These are phyloP conservation scores for Tamias sibiricus DNA, from an alignment of 2,113 vertebrate genomes.

Conservation along the genomic window DNA sequence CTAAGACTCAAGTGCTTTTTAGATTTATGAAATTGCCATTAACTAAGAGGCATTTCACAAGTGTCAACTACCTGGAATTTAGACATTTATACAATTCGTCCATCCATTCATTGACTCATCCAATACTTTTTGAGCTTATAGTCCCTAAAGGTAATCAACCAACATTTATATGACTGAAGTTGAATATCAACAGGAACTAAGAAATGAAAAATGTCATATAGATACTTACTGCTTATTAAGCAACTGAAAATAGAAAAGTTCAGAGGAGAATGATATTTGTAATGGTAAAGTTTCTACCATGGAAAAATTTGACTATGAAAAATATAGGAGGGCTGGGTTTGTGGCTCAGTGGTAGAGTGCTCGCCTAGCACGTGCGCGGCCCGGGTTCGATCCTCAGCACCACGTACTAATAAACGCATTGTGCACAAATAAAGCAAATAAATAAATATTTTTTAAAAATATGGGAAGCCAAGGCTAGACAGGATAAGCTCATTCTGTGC, in stretches of 20 bases:
- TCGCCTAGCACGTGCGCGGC: too few species aligned
- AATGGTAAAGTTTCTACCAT: background rate
- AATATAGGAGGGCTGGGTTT: too few species aligned
- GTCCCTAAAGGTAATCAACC: background rate
- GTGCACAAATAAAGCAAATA: too few species aligned
- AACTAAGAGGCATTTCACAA: background rate
- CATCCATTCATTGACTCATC: background rate
- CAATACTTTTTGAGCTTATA: background rate
- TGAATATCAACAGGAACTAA: slow-evolving; percentile 21
- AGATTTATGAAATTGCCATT: background rate
- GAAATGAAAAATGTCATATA: background rate
- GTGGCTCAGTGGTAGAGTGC: too few species aligned
- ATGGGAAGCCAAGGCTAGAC: background rate
- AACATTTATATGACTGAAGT: background rate
- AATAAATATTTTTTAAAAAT: too few species aligned
- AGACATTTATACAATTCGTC: background rate
- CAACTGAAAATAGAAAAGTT: slow-evolving; percentile 51
- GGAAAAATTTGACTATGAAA: slow-evolving; percentile 16
- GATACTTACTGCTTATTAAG: background rate
- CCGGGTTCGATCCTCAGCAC: too few species aligned
- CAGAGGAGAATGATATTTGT: background rate
- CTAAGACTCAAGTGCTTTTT: background rate
- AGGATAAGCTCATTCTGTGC: background rate
- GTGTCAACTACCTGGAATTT: background rate
- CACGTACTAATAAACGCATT: too few species aligned